These are phyloP conservation scores for Rhyacichthys aspro DNA, from an alignment of 2,797 vertebrate genomes.

Conservation along the genomic window DNA sequence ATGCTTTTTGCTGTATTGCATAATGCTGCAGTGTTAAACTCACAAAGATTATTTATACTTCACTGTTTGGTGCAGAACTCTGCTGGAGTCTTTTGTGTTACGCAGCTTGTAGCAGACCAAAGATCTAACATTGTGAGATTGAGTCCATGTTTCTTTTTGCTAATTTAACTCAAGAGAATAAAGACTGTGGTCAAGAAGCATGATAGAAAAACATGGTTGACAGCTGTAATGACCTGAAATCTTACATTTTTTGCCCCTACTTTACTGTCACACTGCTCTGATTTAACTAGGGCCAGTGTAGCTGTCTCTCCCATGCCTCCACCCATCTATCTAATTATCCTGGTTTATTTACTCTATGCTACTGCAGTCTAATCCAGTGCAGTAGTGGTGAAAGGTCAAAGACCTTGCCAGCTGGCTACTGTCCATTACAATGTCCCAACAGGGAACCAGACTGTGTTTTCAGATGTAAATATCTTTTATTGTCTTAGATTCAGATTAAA, in stretches of 20 bases:
- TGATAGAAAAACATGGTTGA: too few relatives aligned
- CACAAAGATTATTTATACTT: constrained; percentile 1
- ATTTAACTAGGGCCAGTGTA: not conserved
- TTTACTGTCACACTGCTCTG: too few relatives aligned
- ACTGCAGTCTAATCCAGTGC: constrained; percentile 27
- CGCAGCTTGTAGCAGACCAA: not conserved
- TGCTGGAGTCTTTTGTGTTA: not conserved
- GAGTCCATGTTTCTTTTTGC: too few relatives aligned
- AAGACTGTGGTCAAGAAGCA: too few relatives aligned
- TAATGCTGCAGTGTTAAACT: not conserved
- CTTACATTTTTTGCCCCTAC: too few relatives aligned
- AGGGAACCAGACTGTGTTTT: too few relatives aligned
- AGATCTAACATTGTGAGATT: not conserved
- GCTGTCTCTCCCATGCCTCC: not conserved
- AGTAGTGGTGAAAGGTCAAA: constrained; percentile 27
- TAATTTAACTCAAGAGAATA: too few relatives aligned
- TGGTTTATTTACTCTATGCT: constrained; percentile 12
- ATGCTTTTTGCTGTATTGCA: not conserved
- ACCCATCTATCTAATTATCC: constrained; percentile 13
- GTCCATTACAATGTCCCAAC: constrained; percentile 21
- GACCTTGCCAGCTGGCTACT: constrained; percentile 34
- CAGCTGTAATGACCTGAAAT: too few relatives aligned
- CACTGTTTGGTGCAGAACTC: not conserved
- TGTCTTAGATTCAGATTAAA: not conserved
- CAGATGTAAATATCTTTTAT: not conserved